A percentile compares a stretch with the other conserved stretches of the same genome.
These are phyloP conservation scores for Drosophila kurseongensis DNA, from an alignment of 1,140 invertebrate genomes.

Conservation along the genomic window DNA sequence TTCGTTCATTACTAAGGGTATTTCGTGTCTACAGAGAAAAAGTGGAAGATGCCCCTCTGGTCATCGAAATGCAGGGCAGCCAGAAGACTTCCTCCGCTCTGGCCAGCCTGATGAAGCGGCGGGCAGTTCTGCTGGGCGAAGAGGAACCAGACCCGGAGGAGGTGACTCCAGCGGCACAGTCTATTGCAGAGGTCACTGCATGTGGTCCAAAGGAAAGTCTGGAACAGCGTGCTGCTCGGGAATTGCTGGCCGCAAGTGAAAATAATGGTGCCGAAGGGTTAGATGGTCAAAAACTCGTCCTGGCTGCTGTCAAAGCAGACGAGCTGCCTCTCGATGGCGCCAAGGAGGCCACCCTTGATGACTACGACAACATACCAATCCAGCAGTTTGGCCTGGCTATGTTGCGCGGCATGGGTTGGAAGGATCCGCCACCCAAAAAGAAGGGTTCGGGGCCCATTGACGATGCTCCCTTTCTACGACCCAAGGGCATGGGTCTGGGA, in stretches of 20 bases:
- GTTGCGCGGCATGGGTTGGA: constrained; percentile 98
- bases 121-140: constrained; percentile 73
- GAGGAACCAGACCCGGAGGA: constrained; percentile 56
- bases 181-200: constrained; percentile 66
- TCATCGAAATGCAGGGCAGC: constrained; percentile 88
- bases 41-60: constrained; percentile 85
- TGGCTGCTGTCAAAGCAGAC: constrained; percentile 85
- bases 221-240: constrained; percentile 86
- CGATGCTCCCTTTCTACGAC: constrained; percentile 86
- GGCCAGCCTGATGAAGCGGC: constrained; percentile 77
- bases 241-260: constrained; percentile 75
- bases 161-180: constrained; percentile 31
- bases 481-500: constrained; percentile 96
- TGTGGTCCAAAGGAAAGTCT: constrained; percentile 78
- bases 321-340: constrained; percentile 86
- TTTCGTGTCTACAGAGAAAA: constrained; percentile 85
- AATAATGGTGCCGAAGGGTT: constrained; percentile 79
- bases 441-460: constrained; percentile 88
- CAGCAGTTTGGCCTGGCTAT: constrained; percentile 95
- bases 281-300: constrained; percentile 84
- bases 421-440: constrained; percentile 86
- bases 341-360: constrained; percentile 91
- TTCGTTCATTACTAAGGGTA: neutral
- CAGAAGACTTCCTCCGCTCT: constrained; percentile 86
- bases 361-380: constrained; percentile 96